Conservation (phyloP, 1,140 invertebrate species). For the Zaprionus africanus region DNA sequence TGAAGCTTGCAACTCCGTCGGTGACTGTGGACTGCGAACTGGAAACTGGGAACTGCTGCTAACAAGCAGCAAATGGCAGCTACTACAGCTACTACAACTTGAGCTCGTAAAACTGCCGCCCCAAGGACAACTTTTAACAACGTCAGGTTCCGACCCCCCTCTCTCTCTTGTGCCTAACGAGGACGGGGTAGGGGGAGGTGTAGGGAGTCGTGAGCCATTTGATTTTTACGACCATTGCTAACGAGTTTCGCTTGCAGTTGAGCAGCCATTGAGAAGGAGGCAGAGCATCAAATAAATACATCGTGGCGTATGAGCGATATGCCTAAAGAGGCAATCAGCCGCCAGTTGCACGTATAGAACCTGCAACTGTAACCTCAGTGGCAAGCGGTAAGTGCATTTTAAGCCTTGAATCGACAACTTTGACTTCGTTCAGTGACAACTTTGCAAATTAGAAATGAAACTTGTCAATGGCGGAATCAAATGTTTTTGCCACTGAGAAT, state of each 20-base stretch:
- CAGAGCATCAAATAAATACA: slow-evolving; percentile 61
- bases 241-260: slow-evolving; percentile 69
- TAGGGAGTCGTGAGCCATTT: slow-evolving; percentile 45
- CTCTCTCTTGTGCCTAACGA: slow-evolving; percentile 24
- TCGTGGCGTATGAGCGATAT: slow-evolving; percentile 60
- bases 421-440: neutral
- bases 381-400: neutral
- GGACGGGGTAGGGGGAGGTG: neutral
- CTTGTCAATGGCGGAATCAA: neutral
- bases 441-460: slow-evolving; percentile 8
- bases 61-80: slow-evolving; percentile 71
- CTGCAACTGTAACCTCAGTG: neutral
- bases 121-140: slow-evolving; percentile 73
- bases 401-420: neutral
- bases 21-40: slow-evolving; percentile 32
- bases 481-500: neutral
- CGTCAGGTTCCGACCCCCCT: slow-evolving; percentile 21
- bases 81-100: slow-evolving; percentile 51
- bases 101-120: slow-evolving; percentile 68
- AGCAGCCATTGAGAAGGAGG: slow-evolving; percentile 27
- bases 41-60: slow-evolving; percentile 49
- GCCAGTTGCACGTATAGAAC: slow-evolving; percentile 24
- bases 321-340: slow-evolving; percentile 58
- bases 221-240: slow-evolving; percentile 68
- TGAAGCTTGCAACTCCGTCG: neutral